A percentile compares a stretch with the other conserved stretches of the same genome.
Evolutionary conservation across 2,113 vertebrate species (phyloP).

Genomic region (Arothron firmamentum): DNA sequence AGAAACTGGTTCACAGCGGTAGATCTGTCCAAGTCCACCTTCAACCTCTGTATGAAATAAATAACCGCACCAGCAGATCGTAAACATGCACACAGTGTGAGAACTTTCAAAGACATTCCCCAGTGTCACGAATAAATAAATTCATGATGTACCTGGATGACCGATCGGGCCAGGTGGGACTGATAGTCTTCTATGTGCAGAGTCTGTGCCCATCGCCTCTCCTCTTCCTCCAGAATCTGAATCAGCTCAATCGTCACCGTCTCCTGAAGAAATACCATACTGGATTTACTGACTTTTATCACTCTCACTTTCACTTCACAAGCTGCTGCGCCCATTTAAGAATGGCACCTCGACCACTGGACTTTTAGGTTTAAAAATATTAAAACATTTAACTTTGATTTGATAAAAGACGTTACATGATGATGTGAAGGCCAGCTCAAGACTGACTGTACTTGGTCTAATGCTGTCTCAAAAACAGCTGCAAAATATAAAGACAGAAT

Average conservation of each 20-base stretch:
- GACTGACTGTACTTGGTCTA: no score
- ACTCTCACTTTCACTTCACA: no score
- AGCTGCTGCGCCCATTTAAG: no score
- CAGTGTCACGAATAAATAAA: not conserved
- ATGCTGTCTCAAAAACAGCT: no score
- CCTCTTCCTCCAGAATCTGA: constrained; percentile 76
- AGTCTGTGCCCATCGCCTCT: constrained; percentile 72
- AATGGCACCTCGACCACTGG: no score
- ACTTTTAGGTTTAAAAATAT: no score
- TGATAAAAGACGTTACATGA: no score
- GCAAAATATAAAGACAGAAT: no score
- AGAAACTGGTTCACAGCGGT: constrained; percentile 84
- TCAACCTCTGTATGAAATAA: constrained; percentile 76
- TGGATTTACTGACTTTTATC: not conserved
- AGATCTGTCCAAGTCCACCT: constrained; percentile 83
- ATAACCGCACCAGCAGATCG: not conserved
- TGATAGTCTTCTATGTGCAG: constrained; percentile 78
- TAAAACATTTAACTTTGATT: no score
- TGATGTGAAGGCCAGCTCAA: no score
- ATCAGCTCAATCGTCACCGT: constrained; percentile 73
- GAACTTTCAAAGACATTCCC: not conserved
- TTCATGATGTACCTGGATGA: constrained; percentile 70
- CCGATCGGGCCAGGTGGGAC: constrained; percentile 70
- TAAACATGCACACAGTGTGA: not conserved
- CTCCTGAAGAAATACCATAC: constrained; percentile 52